Evolutionary conservation across 2,888 invertebrate genomes (phyloP).

Genomic region (Epsilonema sp.): DNA sequence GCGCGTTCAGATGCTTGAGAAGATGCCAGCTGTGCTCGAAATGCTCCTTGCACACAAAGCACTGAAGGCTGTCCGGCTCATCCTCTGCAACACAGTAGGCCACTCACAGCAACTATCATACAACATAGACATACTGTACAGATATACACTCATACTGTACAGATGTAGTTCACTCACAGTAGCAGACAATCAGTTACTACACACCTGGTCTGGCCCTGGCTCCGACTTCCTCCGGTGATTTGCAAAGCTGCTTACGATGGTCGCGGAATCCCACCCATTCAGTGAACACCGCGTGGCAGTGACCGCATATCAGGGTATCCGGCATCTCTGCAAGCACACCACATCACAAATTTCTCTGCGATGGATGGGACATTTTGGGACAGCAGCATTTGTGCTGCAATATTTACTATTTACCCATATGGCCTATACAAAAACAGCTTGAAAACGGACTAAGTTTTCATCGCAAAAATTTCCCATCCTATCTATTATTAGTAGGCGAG

Average conservation of each 20-base stretch:
- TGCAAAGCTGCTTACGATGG: constrained; percentile 51
- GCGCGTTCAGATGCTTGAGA: constrained; percentile 12
- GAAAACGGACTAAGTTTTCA: no score
- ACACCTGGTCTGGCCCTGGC: no score
- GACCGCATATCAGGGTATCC: constrained; percentile 52
- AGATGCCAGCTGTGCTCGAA: constrained; percentile 8
- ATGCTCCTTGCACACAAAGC: constrained; percentile 9
- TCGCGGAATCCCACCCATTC: constrained; percentile 49
- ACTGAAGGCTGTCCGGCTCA: constrained; percentile 7
- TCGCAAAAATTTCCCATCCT: no score
- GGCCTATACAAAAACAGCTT: no score
- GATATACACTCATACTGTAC: neutral
- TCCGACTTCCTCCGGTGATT: no score
- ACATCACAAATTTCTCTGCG: no score
- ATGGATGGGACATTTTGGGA: no score
- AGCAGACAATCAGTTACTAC: no score
- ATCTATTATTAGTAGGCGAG: no score
- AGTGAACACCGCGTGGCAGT: constrained; percentile 50
- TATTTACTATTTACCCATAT: no score
- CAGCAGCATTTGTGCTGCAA: no score
- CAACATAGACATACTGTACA: neutral
- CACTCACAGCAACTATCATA: neutral
- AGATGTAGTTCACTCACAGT: no score
- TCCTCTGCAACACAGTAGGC: constrained; percentile 3
- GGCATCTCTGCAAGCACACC: constrained; percentile 41